Evolutionary conservation across 2,113 vertebrate genomes (phyloP), one percentile per base, ranked within the genome.

Genomic region (Phrynosoma platyrhinos): DNA sequence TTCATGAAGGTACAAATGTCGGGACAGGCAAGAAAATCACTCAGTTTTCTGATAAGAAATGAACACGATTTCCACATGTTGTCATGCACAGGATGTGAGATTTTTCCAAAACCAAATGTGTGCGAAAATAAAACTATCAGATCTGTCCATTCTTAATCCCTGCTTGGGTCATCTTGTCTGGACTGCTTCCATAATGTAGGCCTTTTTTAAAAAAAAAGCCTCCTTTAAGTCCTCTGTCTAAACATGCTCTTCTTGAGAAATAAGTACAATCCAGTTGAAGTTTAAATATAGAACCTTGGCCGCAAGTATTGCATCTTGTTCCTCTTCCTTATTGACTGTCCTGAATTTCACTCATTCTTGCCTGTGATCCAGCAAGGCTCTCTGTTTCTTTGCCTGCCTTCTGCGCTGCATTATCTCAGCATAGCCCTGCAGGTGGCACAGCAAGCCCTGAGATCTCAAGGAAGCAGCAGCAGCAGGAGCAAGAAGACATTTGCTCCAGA

Each of bases 371-470:
- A 32, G 6, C 30, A 20, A 25, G 32, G 58, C 21, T 16, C 3
- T 21, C 36, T 2, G 5, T 7, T 72, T 84, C 27, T 2, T 0
- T 3, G 55, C 84, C 53, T 47, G 89, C 30, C 88, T 42, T 71
- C 89, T 74, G 55, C 68, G 0, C 30, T 42, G 40, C 82, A 83
- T 75, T 88, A 93, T 94, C 92, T 93, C 91, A 58, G 84, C 89
- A 1, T 0, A 92, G 94, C 91, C 95, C 95, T 95, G 95, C 94
- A 96, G 95, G 94, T 95, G 95, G 95, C 95, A 96, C 91, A 96
- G 94, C 69, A 32, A 93, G 91, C 92, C 93, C 91, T 92, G 86
- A 88, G 82, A 92, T 95, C 91, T 89, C 3, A 32, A 40, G 58
- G 32, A n/a, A 66, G 32, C 32, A 82, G 52, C 47, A 16, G 13